phyloP scores from a whole-genome alignment of 2,888 invertebrate genomes.

The Nezara viridula region DNA sequence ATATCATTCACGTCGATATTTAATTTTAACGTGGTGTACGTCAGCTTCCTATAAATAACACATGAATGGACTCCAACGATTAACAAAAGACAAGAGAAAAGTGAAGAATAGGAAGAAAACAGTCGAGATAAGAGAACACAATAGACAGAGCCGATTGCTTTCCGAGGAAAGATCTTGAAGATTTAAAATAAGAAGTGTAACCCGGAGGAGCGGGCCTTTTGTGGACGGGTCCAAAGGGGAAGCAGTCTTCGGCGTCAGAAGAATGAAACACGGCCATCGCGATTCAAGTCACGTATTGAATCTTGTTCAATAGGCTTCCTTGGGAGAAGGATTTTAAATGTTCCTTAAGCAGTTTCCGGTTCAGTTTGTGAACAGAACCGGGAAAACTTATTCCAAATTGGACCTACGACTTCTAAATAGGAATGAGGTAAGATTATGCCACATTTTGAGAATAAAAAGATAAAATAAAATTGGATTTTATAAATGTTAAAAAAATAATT shows the following conservation, averaged over 20 bases:
- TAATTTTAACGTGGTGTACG: background rate
- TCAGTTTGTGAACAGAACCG: background rate
- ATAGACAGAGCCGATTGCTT: background rate
- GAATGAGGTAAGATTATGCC: background rate
- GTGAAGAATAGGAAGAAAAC: conserved; percentile 12
- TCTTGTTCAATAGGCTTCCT: conserved; percentile 19
- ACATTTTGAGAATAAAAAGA: too few relatives aligned
- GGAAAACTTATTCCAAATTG: background rate
- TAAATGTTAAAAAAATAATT: too few relatives aligned
- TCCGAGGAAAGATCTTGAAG: background rate
- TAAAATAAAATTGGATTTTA: too few relatives aligned
- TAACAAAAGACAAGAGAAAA: background rate
- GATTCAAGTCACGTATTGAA: conserved; percentile 42
- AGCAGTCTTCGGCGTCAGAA: background rate
- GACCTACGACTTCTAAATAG: background rate
- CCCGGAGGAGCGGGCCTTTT: background rate
- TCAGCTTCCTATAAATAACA: background rate
- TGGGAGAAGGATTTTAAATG: conserved; percentile 24
- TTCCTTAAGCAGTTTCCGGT: conserved; percentile 25
- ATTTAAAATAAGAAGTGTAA: conserved; percentile 17
- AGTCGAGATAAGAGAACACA: conserved; percentile 5
- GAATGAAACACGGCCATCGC: background rate
- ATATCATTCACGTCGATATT: too few relatives aligned
- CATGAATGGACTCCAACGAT: background rate
- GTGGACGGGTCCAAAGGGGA: background rate